These are phyloP conservation scores for Lindbergichthys nudifrons DNA, from an alignment of 2,797 vertebrate species.

Conservation along the genomic window DNA sequence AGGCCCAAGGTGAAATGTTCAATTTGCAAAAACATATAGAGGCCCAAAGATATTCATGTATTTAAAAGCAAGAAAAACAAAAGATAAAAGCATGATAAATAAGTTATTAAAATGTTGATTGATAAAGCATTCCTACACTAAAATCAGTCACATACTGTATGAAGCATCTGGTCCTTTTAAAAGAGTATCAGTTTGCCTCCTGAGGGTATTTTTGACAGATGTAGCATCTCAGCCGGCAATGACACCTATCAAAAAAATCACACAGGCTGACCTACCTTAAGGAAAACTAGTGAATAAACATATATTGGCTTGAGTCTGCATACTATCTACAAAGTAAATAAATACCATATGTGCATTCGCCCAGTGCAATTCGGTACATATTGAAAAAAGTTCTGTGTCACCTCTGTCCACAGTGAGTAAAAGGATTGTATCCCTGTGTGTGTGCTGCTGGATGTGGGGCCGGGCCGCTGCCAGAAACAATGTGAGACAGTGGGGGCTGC, in stretches of 20 bases:
- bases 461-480: slow-evolving; percentile 50
- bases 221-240: background rate
- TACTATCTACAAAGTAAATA: background rate
- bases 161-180: background rate
- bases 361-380: slow-evolving; percentile 6
- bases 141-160: background rate
- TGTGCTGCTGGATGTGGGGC: slow-evolving; percentile 30
- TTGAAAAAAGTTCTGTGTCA: slow-evolving; percentile 16
- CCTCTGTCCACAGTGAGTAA: slow-evolving; percentile 22
- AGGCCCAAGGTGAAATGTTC: background rate
- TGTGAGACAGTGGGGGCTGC: slow-evolving; percentile 30
- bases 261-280: slow-evolving; percentile 11
- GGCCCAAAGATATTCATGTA: background rate
- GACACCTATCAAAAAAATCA: background rate
- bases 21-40: background rate
- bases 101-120: background rate
- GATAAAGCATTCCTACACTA: background rate
- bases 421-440: slow-evolving; percentile 24
- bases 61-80: background rate
- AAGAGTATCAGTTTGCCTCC: background rate
- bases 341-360: background rate
- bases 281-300: background rate
- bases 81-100: background rate
- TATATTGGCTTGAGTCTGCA: background rate
- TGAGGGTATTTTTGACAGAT: background rate